Evolutionary conservation across 2,888 invertebrate genomes (phyloP).

Genomic region (Neocrepidodera transversa): DNA sequence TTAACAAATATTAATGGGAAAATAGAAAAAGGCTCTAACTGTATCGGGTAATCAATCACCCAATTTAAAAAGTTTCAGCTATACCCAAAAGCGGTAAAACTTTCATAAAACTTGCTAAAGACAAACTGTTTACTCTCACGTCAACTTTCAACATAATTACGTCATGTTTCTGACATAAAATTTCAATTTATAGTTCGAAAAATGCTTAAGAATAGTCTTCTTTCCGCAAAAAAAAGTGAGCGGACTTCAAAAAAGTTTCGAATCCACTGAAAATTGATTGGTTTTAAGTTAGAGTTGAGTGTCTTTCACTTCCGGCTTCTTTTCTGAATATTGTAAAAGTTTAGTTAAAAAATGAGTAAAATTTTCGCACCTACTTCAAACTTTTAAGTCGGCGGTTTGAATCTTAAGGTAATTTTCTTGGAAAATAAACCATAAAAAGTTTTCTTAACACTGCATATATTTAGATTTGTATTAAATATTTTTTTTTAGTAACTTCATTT

Average conservation of each 20-base stretch:
- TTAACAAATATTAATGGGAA: too few species aligned
- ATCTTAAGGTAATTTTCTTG: too few species aligned
- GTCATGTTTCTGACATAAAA: slow-evolving; percentile 35
- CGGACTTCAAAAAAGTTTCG: slow-evolving; percentile 47
- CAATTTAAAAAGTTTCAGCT: slow-evolving; percentile 12
- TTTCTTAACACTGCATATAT: too few species aligned
- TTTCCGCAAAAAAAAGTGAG: slow-evolving; percentile 33
- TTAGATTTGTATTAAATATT: too few species aligned
- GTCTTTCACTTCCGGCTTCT: slow-evolving; percentile 44
- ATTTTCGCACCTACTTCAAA: slow-evolving; percentile 11
- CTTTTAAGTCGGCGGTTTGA: neutral
- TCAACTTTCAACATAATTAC: slow-evolving; percentile 31
- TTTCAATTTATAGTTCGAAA: slow-evolving; percentile 39
- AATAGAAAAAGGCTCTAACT: too few species aligned
- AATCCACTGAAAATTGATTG: slow-evolving; percentile 55
- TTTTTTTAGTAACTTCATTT: too few species aligned
- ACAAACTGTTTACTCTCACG: slow-evolving; percentile 27
- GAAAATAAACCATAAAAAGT: too few species aligned
- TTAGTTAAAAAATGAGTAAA: slow-evolving; percentile 5
- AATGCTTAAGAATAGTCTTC: slow-evolving; percentile 36
- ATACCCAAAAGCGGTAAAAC: slow-evolving; percentile 8
- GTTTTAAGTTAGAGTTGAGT: slow-evolving; percentile 53
- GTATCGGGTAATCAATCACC: slow-evolving; percentile 14
- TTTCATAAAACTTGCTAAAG: slow-evolving; percentile 25
- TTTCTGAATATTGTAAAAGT: slow-evolving; percentile 24